phyloP scores from a whole-genome alignment of 2,888 invertebrate genomes.

The Dioctria linearis region DNA sequence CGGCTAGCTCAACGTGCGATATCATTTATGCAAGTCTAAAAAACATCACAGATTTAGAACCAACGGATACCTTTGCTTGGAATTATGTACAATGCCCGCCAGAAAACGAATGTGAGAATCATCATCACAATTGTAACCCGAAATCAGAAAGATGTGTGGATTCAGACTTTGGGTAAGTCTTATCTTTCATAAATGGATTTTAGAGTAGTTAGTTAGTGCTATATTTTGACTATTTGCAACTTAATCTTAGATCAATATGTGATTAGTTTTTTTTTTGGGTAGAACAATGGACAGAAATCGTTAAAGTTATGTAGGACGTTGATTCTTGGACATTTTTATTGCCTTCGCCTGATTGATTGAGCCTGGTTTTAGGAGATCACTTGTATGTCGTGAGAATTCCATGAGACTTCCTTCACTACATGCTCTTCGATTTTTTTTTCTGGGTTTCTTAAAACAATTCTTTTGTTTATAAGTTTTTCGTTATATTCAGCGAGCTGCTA shows the following conservation, averaged over 20 bases:
- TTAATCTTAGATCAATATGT: no score
- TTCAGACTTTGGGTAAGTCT: slow-evolving; percentile 69
- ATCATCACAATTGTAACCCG: slow-evolving; percentile 90
- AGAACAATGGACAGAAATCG: not conserved
- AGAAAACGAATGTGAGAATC: slow-evolving; percentile 93
- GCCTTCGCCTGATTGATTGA: no score
- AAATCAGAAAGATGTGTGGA: slow-evolving; percentile 92
- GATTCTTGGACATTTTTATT: not conserved
- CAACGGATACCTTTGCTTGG: slow-evolving; percentile 82
- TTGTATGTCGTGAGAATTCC: no score
- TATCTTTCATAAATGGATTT: not conserved
- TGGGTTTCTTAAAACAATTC: no score
- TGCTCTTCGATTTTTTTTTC: no score
- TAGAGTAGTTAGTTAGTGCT: not conserved
- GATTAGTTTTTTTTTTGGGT: not conserved
- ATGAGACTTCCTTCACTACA: no score
- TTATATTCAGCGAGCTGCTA: no score
- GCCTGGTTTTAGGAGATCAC: no score
- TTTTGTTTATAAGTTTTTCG: no score
- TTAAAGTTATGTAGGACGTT: not conserved
- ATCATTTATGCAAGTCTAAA: slow-evolving; percentile 72
- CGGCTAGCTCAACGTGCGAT: slow-evolving; percentile 74
- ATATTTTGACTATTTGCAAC: not conserved
- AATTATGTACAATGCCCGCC: slow-evolving; percentile 91
- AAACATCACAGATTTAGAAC: slow-evolving; percentile 65